Percentiles rank a stretch among this genome's conserved stretches.
phyloP scores from a whole-genome alignment of 2,113 vertebrate genomes.

The Onychostoma macrolepis region DNA sequence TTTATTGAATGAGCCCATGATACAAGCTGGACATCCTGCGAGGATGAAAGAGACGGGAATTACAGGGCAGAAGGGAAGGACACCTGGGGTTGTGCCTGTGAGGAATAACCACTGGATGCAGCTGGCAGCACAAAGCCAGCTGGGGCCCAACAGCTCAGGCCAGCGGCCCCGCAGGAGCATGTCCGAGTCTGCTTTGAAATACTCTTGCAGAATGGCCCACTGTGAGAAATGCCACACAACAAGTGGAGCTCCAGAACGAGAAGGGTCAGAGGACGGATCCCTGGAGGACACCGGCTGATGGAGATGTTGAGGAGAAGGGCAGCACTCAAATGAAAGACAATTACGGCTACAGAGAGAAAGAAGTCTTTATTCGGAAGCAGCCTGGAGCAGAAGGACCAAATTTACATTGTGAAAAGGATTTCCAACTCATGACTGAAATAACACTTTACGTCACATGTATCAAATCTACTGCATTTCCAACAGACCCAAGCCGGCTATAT shows the following conservation, averaged over 20 bases:
- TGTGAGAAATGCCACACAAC: slow-evolving; percentile 52
- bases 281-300: slow-evolving; percentile 46
- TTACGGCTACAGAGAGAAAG: slow-evolving; percentile 38
- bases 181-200: slow-evolving; percentile 48
- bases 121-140: slow-evolving; percentile 33
- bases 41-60: slow-evolving; percentile 43
- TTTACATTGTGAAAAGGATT: slow-evolving; percentile 58
- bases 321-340: slow-evolving; percentile 48
- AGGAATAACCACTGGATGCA: slow-evolving; percentile 57
- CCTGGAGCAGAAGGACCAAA: slow-evolving; percentile 45
- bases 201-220: slow-evolving; percentile 37
- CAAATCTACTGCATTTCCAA: slow-evolving; percentile 34
- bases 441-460: slow-evolving; percentile 47
- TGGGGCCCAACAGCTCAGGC: slow-evolving; percentile 58
- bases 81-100: slow-evolving; percentile 62
- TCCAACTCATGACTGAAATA: slow-evolving; percentile 44
- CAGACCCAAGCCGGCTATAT: background rate
- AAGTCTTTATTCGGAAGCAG: slow-evolving; percentile 60
- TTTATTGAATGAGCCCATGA: slow-evolving; percentile 39
- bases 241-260: slow-evolving; percentile 46
- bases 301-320: background rate
- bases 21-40: slow-evolving; percentile 42
- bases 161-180: slow-evolving; percentile 53
- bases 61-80: slow-evolving; percentile 56
- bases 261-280: slow-evolving; percentile 61